These are phyloP conservation scores for Disparrhopalites patrizii DNA, from an alignment of 2,888 invertebrate genomes.

Conservation along the genomic window DNA sequence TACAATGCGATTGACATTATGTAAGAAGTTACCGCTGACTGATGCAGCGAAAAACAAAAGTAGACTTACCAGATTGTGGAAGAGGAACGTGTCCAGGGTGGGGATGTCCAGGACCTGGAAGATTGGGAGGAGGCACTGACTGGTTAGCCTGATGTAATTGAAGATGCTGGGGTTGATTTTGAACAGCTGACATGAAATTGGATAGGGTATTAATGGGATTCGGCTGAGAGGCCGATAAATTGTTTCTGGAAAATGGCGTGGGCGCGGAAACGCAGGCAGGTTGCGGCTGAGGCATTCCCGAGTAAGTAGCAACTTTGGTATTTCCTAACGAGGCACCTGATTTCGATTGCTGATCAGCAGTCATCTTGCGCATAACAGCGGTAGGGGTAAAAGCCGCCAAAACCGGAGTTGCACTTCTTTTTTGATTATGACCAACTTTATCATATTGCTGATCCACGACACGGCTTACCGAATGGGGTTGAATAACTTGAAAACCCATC, in stretches of 20 bases:
- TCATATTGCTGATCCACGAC: constrained; percentile 13
- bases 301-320: constrained; percentile 1
- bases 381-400: constrained; percentile 79
- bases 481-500: neutral
- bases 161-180: constrained; percentile 13
- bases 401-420: constrained; percentile 58
- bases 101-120: constrained; percentile 7
- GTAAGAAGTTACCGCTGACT: too few species aligned
- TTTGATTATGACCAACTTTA: constrained; percentile 14
- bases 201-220: constrained; percentile 33
- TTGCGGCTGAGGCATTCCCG: neutral
- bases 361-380: constrained; percentile 90
- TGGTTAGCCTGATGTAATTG: neutral
- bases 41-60: neutral
- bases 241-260: neutral
- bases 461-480: neutral
- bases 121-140: neutral
- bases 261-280: constrained; percentile 5
- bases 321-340: constrained; percentile 32
- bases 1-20: neutral
- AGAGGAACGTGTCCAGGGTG: neutral
- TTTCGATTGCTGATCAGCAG: constrained; percentile 76
- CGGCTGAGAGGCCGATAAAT: constrained; percentile 25
- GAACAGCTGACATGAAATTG: constrained; percentile 33
- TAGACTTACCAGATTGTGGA: neutral